Evolutionary conservation across 1,140 invertebrate species (phyloP).

Genomic region (Philaenus spumarius): DNA sequence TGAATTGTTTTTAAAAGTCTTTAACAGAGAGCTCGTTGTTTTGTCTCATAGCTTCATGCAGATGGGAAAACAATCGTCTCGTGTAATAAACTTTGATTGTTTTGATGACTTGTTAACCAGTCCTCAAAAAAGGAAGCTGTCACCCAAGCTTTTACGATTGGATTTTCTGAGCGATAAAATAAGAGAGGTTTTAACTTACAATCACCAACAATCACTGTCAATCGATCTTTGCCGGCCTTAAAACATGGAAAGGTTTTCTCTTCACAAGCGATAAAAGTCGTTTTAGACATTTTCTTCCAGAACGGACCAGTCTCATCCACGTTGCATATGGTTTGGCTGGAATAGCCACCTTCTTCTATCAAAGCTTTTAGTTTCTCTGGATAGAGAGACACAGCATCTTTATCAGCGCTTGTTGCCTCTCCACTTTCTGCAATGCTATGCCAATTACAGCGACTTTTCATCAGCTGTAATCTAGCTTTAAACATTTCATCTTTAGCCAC

Average conservation of each 20-base stretch:
- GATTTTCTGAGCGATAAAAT: too few relatives aligned
- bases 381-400: constrained; percentile 7
- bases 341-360: constrained; percentile 25
- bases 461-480: constrained; percentile 30
- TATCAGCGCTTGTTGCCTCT: constrained; percentile 15
- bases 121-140: too few relatives aligned
- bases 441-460: constrained; percentile 27
- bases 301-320: constrained; percentile 26
- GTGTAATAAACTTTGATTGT: constrained; percentile 30
- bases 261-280: background rate
- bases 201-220: background rate
- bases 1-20: constrained; percentile 4
- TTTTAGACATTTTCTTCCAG: constrained; percentile 20
- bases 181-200: too few relatives aligned
- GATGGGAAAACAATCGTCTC: constrained; percentile 14
- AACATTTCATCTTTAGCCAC: too few relatives aligned
- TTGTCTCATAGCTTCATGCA: constrained; percentile 9
- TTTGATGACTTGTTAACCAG: constrained; percentile 37
- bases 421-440: constrained; percentile 21
- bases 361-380: constrained; percentile 15
- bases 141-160: too few relatives aligned
- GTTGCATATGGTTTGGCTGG: constrained; percentile 28
- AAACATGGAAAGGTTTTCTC: background rate
- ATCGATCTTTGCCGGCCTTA: background rate
- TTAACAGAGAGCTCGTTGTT: constrained; percentile 16